Percentiles rank a stretch among this genome's conserved stretches.
phyloP scores from a whole-genome alignment of 2,797 vertebrate species.

The Onychomys torridus region DNA sequence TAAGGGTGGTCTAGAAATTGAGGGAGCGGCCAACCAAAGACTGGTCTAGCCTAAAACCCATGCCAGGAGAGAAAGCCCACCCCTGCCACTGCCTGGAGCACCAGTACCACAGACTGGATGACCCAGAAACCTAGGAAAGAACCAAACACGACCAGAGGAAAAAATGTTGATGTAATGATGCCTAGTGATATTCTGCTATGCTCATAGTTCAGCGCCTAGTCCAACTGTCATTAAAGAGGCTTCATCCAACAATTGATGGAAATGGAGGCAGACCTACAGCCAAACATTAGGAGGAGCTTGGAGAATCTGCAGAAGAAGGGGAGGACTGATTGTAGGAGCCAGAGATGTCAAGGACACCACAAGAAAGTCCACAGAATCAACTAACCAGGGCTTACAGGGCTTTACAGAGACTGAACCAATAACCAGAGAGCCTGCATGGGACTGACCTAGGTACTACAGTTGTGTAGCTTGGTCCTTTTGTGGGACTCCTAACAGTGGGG shows the following conservation, averaged over 20 bases:
- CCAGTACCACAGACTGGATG: background rate
- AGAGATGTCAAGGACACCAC: background rate
- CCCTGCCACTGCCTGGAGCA: background rate
- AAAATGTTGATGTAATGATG: background rate
- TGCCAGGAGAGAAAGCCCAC: background rate
- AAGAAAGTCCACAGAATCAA: background rate
- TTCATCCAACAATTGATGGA: background rate
- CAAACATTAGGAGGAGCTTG: background rate
- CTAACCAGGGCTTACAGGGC: background rate
- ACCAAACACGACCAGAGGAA: rapidly evolving
- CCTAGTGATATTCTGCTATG: background rate
- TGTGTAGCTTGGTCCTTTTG: background rate
- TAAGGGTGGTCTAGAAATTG: background rate
- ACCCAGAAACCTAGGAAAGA: background rate
- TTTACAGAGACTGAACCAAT: background rate
- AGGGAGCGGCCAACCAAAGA: background rate
- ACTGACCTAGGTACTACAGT: background rate
- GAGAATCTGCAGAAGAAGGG: background rate
- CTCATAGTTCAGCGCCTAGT: background rate
- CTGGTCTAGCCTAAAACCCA: background rate
- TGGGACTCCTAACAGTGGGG: background rate
- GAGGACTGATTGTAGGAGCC: background rate
- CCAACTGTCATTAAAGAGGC: background rate
- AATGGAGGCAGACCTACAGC: background rate
- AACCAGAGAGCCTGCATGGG: background rate